Base-by-base conservation (phyloP, 2,888 invertebrate species). In the Nudaria mundana region DNA sequence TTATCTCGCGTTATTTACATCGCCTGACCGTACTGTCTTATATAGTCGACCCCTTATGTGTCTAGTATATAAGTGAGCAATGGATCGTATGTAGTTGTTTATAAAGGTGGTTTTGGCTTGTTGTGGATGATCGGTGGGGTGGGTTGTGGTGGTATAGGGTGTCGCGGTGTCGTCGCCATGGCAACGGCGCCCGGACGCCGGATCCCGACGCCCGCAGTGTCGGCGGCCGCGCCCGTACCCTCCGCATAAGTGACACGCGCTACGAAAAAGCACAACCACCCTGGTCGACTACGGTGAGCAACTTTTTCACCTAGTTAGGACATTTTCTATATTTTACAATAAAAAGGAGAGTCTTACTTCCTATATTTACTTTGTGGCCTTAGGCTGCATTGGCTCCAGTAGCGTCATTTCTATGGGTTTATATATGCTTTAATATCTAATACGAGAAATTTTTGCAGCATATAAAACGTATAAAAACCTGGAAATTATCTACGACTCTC, bases 121-220 rank as follows among this genome's bases (percentile, higher is more conserved):
- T 40, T 45, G 40, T 26, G 46, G 44, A 48, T 47, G 44, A 46
- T 42, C 50, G 54, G 44, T 47, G 67, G 63, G 65, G 56, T 65
- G 71, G 42, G 25, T 56, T 18, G 56, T 55, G 59, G 53, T 56
- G 68, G 68, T 56, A 63, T 61, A 63, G 73, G 81, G 84, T 81
- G 82, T 81, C 81, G 76, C 81, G 87, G 87, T 83, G 88, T 84
- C 82, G 91, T 91, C 76, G 89, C 80, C 84, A 90, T 89, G 90
- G 89, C 79, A 79, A 91, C 91, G 83, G 83, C 88, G 78, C 86
- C 90, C 90, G 89, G 91, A 75, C 91, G 90, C 89, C 90, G 90
- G 90, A 90, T 90, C 91, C 86, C 87, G 80, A 86, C 87, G 85
- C 86, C 90, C 89, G 88, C 87, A 85, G 90, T 90, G 90, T 90